phyloP scores from a whole-genome alignment of 2,113 vertebrate species.

The Pseudopipra pipra region DNA sequence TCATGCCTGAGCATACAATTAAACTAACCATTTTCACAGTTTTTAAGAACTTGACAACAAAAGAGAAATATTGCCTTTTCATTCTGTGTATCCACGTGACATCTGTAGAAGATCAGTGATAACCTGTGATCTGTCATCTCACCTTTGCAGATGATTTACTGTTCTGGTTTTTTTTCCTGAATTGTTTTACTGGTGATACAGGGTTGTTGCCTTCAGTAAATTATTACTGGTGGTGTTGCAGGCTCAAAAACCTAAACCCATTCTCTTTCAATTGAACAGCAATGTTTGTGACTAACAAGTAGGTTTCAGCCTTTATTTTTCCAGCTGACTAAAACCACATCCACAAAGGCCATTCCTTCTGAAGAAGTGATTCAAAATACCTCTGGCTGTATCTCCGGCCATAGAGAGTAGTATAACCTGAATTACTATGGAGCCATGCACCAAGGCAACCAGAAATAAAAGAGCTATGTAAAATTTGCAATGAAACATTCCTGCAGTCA shows the following conservation, averaged over 20 bases:
- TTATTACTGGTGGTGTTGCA: neutral
- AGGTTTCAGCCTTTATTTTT: neutral
- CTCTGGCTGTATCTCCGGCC: neutral
- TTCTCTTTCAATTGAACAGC: neutral
- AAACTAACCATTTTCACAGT: neutral
- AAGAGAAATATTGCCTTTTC: neutral
- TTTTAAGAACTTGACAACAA: neutral
- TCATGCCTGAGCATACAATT: neutral
- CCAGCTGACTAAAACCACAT: neutral
- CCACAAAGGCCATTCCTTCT: neutral
- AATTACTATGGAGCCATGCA: neutral
- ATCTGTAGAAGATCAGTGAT: neutral
- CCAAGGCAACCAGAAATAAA: neutral
- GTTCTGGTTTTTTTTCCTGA: neutral
- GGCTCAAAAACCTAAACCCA: neutral
- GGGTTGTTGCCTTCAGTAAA: neutral
- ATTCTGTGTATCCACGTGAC: neutral
- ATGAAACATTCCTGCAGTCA: neutral
- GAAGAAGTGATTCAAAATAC: neutral
- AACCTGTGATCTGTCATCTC: neutral
- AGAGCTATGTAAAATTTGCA: neutral
- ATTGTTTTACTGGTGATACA: neutral
- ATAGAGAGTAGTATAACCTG: neutral
- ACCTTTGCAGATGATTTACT: neutral
- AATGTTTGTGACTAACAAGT: neutral